phyloP scores from a whole-genome alignment of 1,140 invertebrate species.

The Pseudomyrmex sp. region DNA sequence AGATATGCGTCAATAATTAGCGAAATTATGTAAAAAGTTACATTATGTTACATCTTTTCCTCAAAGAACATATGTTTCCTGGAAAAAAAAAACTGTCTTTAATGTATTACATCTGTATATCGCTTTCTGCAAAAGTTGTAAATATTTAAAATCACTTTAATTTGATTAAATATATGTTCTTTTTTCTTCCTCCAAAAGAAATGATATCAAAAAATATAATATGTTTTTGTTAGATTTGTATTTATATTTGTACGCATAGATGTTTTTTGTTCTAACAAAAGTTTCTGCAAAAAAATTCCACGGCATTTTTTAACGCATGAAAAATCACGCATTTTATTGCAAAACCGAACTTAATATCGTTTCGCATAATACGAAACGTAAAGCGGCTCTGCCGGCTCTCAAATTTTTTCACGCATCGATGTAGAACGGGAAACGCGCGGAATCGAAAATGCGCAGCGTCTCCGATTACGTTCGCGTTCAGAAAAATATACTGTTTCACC shows the following conservation, averaged over 20 bases:
- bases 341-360: constrained; percentile 15
- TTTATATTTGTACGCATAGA: no score
- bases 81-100: no score
- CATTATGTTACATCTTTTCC: no score
- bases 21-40: constrained; percentile 4
- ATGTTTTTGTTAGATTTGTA: no score
- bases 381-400: constrained; percentile 4
- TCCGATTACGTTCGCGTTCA: constrained; percentile 71
- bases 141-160: no score
- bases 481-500: constrained; percentile 63
- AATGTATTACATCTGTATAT: no score
- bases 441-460: constrained; percentile 68
- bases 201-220: no score
- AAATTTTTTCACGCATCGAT: constrained; percentile 32
- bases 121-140: no score
- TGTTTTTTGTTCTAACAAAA: background rate
- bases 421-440: constrained; percentile 41
- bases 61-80: no score
- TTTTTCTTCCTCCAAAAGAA: no score
- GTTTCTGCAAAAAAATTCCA: background rate
- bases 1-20: background rate
- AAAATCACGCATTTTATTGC: background rate
- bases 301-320: background rate
- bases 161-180: no score
- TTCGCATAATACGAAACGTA: constrained; percentile 44